Evolutionary conservation across 2,797 vertebrate species (phyloP), one percentile per base, ranked within the genome.

Genomic region (Spea hammondii): DNA sequence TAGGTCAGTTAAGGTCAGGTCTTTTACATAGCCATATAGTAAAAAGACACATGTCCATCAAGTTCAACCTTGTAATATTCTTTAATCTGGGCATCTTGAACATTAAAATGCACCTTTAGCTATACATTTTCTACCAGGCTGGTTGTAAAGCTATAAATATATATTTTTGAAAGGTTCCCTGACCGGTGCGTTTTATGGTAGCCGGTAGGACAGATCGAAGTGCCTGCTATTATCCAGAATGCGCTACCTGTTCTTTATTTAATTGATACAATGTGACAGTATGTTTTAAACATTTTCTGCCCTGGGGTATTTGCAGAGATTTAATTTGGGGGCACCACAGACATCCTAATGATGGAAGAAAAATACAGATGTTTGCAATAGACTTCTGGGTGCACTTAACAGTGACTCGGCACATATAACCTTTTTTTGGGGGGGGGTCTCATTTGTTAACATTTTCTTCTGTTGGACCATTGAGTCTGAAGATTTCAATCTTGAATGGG

Each of bases 321-420:
- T 10, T 70, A 71, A 70, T 69, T 77, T 49, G 44, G 51, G 51
- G 65, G 48, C 66, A 45, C 1, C 55, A 59, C 12, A 59, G 55
- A 9, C 8, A 12, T 59, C 55, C 9, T 13, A 13, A 10, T 12
- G 60, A 50, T 44, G 53, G 45, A 46, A 47, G 5, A 70, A 69
- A 53, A 49, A 53, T 65, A n/a, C 67, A 64, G 5, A 54, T 77
- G 76, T 77, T 70, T 77, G 47, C 8, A 45, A 72, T 78, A 49
- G 11, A n/a, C 12, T 12, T 57, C 70, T 78, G 70, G 53, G 46
- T 72, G 70, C 60, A n/a, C n/a, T 78, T 78, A 72, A 55, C 47
- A 5, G 14, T 66, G 77, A 78, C 69, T 78, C 60, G 5, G 50
- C 46, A 47, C 8, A 71, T 32, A 32, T 71, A 66, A 72, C 62